Percentiles rank a stretch among this genome's conserved stretches.
These are phyloP conservation scores for Ormyrus nitidulus DNA, from an alignment of 2,888 invertebrate genomes.

Conservation along the genomic window DNA sequence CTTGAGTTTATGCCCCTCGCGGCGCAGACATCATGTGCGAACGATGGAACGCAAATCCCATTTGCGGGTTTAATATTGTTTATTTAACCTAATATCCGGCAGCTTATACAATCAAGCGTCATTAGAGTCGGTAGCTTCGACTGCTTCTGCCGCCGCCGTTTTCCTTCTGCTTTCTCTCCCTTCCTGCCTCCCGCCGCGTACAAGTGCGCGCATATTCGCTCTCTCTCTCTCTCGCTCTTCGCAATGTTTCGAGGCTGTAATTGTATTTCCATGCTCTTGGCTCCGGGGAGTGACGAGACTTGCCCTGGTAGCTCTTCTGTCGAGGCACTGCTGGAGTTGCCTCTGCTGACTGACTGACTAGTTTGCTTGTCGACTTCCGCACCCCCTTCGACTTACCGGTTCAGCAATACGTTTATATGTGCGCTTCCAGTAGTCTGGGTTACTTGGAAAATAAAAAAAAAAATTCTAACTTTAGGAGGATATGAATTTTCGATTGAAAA, in stretches of 20 bases:
- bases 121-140: slow-evolving; percentile 65
- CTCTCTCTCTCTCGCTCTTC: too few species aligned
- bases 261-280: slow-evolving; percentile 72
- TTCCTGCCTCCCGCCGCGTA: slow-evolving; percentile 45
- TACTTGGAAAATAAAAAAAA: too few species aligned
- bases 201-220: slow-evolving; percentile 45
- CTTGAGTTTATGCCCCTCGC: slow-evolving; percentile 2
- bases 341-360: neutral
- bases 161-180: slow-evolving; percentile 12
- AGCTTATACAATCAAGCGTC: slow-evolving; percentile 74
- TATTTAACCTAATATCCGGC: slow-evolving; percentile 74
- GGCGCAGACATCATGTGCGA: slow-evolving; percentile 42
- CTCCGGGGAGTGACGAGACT: slow-evolving; percentile 42
- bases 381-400: too few species aligned
- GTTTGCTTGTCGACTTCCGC: neutral
- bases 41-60: slow-evolving; percentile 62
- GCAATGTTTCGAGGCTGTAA: slow-evolving; percentile 66
- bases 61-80: slow-evolving; percentile 72
- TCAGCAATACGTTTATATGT: too few species aligned
- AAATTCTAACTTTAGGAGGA: too few species aligned
- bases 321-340: slow-evolving; percentile 22
- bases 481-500: too few species aligned
- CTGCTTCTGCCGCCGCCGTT: slow-evolving; percentile 10
- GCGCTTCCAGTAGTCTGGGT: too few species aligned
- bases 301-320: slow-evolving; percentile 44